Conservation (phyloP, 2,797 vertebrate species). For the Xerus rutilus region DNA sequence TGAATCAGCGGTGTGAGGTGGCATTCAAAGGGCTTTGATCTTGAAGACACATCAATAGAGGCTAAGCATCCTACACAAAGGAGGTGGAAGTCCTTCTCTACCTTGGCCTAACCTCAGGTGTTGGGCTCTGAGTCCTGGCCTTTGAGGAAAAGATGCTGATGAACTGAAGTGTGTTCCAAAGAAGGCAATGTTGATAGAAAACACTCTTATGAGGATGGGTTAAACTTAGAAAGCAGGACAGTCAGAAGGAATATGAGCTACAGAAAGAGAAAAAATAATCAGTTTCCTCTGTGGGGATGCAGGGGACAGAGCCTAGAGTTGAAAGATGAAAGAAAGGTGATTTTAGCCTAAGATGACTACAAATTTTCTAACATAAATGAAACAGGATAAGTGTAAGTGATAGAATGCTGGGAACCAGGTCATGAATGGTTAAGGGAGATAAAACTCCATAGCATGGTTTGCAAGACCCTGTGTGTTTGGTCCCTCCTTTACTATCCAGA, state of each 20-base stretch:
- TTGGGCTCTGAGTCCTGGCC: neutral
- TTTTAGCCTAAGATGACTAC: neutral
- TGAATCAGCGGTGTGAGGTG: neutral
- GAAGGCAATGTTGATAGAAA: neutral
- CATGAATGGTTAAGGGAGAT: neutral
- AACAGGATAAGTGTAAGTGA: neutral
- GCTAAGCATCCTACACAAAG: neutral
- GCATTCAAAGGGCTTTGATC: slow-evolving; percentile 2
- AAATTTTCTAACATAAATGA: neutral
- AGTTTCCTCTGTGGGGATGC: neutral
- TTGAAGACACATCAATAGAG: neutral
- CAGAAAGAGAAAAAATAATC: neutral
- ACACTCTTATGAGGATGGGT: neutral
- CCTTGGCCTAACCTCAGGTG: neutral
- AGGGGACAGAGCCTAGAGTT: neutral
- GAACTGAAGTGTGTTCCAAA: neutral
- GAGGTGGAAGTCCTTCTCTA: neutral
- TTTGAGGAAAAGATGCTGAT: neutral
- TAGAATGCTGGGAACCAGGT: neutral
- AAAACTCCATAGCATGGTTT: neutral
- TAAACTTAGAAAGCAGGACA: neutral
- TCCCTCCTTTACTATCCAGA: neutral
- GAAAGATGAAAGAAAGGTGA: neutral
- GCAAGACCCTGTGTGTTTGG: neutral
- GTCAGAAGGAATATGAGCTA: neutral